Evolutionary conservation across 2,113 vertebrate genomes (phyloP).

Genomic region (Sminthopsis crassicaudata): DNA sequence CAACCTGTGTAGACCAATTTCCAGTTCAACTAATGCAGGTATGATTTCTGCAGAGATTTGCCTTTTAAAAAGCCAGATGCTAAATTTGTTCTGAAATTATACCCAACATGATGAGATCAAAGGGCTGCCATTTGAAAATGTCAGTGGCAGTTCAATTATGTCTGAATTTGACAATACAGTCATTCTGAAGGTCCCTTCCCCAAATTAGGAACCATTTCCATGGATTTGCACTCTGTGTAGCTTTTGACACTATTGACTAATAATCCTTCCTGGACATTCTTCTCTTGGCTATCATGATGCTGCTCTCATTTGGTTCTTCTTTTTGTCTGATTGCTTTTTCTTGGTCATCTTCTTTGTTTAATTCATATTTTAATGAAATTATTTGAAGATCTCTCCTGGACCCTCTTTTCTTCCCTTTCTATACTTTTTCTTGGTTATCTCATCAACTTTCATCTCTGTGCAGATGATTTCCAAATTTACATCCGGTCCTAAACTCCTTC

Average conservation of each 20-base stretch:
- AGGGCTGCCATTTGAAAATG: not conserved
- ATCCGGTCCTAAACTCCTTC: not conserved
- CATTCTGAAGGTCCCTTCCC: not conserved
- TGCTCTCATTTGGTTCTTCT: not conserved
- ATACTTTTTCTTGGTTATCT: not conserved
- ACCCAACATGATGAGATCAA: not conserved
- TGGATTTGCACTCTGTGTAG: not conserved
- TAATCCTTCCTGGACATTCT: not conserved
- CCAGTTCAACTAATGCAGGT: not conserved
- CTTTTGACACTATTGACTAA: not conserved
- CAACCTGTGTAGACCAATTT: not conserved
- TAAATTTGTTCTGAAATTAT: constrained; percentile 25
- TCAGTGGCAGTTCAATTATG: not conserved
- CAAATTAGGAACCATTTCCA: not conserved
- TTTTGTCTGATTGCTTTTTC: not conserved
- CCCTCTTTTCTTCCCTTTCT: not conserved
- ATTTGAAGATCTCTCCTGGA: not conserved
- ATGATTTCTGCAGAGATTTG: not conserved
- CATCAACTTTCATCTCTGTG: not conserved
- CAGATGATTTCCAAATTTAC: not conserved
- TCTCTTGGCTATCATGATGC: not conserved
- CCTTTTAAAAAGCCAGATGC: not conserved
- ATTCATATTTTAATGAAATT: not conserved
- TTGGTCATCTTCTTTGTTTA: not conserved
- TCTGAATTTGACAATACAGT: not conserved